Percentiles rank a stretch among this genome's conserved stretches.
phyloP scores from a whole-genome alignment of 2,888 invertebrate species.

The Podabrus alpinus region DNA sequence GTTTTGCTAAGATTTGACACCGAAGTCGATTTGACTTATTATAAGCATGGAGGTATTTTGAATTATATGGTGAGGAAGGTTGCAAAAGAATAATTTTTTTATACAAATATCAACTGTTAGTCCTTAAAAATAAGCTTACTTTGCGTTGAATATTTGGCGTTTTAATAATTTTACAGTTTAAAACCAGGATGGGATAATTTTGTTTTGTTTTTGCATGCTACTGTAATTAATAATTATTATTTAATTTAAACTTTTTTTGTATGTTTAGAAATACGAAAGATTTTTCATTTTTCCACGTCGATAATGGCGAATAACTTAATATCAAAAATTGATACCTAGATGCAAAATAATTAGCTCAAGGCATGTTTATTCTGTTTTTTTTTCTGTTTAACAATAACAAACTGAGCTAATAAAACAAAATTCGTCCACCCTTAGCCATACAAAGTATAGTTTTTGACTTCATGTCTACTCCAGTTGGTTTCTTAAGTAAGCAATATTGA shows the following conservation, averaged over 20 bases:
- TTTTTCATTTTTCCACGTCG: too few relatives aligned
- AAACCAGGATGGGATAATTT: background rate
- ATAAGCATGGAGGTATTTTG: conserved; percentile 90
- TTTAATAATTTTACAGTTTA: background rate
- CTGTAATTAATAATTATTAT: background rate
- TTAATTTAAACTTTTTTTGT: background rate
- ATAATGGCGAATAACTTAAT: too few relatives aligned
- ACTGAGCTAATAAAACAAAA: too few relatives aligned
- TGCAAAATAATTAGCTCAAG: too few relatives aligned
- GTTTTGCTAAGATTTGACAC: conserved; percentile 91
- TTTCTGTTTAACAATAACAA: too few relatives aligned
- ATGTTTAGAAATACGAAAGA: background rate
- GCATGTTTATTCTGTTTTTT: too few relatives aligned
- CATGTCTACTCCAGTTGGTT: background rate
- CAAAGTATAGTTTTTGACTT: background rate
- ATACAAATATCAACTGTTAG: background rate
- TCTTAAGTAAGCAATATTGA: background rate
- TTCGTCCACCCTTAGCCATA: too few relatives aligned
- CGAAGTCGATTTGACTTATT: conserved; percentile 94
- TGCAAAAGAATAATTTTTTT: conserved; percentile 40
- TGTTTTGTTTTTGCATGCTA: background rate
- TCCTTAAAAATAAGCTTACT: background rate
- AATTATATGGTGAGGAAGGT: conserved; percentile 96
- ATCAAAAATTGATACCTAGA: too few relatives aligned
- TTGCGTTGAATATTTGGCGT: background rate